These are phyloP conservation scores for Gasteruption jaculator DNA, from an alignment of 2,888 invertebrate genomes.

Conservation along the genomic window DNA sequence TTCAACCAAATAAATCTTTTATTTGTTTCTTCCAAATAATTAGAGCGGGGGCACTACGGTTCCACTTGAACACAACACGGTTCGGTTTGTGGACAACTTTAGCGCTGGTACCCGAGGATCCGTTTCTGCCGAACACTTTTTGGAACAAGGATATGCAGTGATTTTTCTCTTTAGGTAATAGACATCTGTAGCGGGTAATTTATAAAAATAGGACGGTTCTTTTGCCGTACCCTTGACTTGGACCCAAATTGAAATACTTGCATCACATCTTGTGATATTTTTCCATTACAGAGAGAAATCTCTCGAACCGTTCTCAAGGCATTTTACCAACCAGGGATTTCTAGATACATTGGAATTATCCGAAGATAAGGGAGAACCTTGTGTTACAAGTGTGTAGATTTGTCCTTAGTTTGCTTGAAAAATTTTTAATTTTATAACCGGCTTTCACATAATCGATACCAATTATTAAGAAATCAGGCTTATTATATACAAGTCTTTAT, in stretches of 20 bases:
- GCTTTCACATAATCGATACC: no score
- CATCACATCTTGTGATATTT: no score
- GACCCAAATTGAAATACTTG: no score
- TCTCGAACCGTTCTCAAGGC: conserved; percentile 85
- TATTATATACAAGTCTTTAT: no score
- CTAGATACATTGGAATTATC: conserved; percentile 73
- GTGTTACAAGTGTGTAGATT: conserved; percentile 68
- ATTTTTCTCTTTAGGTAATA: conserved; percentile 79
- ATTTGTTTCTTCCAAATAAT: conserved; percentile 17
- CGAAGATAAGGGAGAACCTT: conserved; percentile 62
- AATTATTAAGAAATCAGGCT: no score
- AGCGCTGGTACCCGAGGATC: conserved; percentile 95
- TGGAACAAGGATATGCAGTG: conserved; percentile 82
- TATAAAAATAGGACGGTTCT: background rate
- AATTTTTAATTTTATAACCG: no score
- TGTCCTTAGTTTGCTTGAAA: no score
- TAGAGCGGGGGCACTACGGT: conserved; percentile 96
- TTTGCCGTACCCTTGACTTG: background rate
- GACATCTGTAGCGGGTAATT: no score
- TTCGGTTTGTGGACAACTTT: conserved; percentile 98
- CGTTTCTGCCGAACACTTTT: conserved; percentile 92
- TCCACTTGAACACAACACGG: conserved; percentile 94
- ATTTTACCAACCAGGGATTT: conserved; percentile 75
- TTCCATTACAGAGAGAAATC: conserved; percentile 67
- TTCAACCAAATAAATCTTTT: background rate